Evolutionary conservation across 2,888 invertebrate species (phyloP), one percentile per base, ranked within the genome.

Genomic region (Phaonia tiefii): DNA sequence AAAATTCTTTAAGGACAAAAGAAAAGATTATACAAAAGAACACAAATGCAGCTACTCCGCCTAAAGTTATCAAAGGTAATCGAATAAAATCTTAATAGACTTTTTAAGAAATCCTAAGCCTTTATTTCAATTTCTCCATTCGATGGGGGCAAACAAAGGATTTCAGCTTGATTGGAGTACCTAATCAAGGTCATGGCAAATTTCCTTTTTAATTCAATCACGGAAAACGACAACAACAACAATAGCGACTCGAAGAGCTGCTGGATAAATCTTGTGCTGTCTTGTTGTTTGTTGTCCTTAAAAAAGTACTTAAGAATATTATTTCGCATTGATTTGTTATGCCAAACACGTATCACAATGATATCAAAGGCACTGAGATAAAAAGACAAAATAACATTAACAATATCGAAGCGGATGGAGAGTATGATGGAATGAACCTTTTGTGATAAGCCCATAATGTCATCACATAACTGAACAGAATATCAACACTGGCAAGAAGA

Each of bases 391-490:
- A 31, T 5, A 31, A 31, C 31, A 31, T 31, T 31, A 31, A 31
- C 31, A 31, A 8, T 31, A 31, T 31, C 51, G 51, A 54, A 42
- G 54, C 31, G 69, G 65, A 63, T 8, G 74, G 63, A 10, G 5
- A 2, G 11, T 20, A 39, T 20, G 20, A 31, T 11, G 17, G 39
- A 1, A 60, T 37, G 39, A 70, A 56, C 75, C 78, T 78, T 81
- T 81, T 78, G 75, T 56, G 78, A 81, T 81, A 81, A 81, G 81
- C 81, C 75, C 78, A 81, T 81, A 81, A 81, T 78, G 75, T 81
- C 81, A 72, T 54, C 81, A 75, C 56, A 75, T 49, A 70, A 69
- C 17, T 51, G 56, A 25, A 20, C 11, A 11, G 31, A 31, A 31
- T 31, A 31, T 31, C 31, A 31, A 31, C 31, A 49, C 49, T n/a